Evolutionary conservation across 2,113 vertebrate genomes (phyloP).

Genomic region (Brevimyrus niger): DNA sequence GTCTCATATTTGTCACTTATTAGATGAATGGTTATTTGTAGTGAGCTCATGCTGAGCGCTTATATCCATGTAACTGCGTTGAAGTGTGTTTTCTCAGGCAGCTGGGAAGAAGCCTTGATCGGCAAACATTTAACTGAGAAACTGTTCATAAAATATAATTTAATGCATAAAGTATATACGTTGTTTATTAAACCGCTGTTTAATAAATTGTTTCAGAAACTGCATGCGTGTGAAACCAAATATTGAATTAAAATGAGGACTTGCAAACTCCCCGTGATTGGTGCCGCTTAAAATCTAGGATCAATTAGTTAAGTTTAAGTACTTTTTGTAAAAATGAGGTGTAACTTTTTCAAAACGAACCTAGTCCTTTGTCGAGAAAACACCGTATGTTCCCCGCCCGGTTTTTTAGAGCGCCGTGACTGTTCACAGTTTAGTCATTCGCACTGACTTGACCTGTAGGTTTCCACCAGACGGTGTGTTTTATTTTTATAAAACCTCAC

Average conservation of each 20-base stretch:
- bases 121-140: not conserved
- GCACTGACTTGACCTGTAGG: constrained; percentile 21
- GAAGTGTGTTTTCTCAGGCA: not conserved
- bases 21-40: not conserved
- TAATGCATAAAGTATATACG: not conserved
- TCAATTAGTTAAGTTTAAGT: not conserved
- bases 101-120: not conserved
- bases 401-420: not conserved
- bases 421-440: not conserved
- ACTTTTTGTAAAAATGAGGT: not conserved
- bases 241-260: not conserved
- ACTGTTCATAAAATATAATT: not conserved
- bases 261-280: not conserved
- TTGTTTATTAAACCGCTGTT: not conserved
- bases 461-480: constrained; percentile 44
- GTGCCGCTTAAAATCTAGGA: not conserved
- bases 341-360: not conserved
- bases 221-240: not conserved
- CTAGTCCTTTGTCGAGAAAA: not conserved
- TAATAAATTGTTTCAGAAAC: not conserved
- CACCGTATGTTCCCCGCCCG: not conserved
- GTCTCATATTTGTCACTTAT: not conserved
- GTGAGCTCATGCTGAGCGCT: not conserved
- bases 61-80: not conserved
- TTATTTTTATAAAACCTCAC: constrained; percentile 38